Percentiles rank a stretch among this genome's conserved stretches.
Conservation (phyloP, 23 tunicate species). For the Aplidium turbinatum region DNA sequence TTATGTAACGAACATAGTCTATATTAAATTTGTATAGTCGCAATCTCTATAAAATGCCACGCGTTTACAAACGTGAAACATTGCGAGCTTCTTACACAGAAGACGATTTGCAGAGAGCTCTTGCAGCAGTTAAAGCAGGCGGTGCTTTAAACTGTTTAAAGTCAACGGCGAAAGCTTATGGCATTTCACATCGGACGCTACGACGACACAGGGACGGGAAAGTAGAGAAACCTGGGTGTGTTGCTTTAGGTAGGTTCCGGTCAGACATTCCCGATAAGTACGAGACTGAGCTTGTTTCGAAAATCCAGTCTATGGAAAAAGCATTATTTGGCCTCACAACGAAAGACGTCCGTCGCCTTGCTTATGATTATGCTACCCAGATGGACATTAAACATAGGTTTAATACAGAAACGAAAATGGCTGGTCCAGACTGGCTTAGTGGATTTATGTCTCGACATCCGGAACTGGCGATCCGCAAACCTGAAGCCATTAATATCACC, state of each 20-base stretch:
- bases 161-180: conserved; percentile 11
- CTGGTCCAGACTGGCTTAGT: conserved; percentile 21
- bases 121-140: neutral
- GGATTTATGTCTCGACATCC: conserved; percentile 16
- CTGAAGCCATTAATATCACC: conserved; percentile 4
- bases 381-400: conserved; percentile 17
- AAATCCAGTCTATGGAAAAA: conserved; percentile 4
- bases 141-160: neutral
- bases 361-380: conserved; percentile 11
- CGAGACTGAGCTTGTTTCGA: conserved; percentile 4
- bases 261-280: neutral
- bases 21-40: no score
- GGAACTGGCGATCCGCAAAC: conserved; percentile 4
- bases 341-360: conserved; percentile 13
- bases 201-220: neutral
- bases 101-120: conserved; percentile 11
- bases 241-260: conserved; percentile 5
- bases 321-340: conserved; percentile 15
- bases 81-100: conserved; percentile 15
- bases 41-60: no score
- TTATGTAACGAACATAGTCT: no score
- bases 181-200: neutral
- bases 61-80: conserved; percentile 9
- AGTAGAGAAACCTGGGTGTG: conserved; percentile 11
- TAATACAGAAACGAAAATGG: conserved; percentile 22